Evolutionary conservation across 2,888 invertebrate genomes (phyloP), one percentile per base, ranked within the genome.

Genomic region (Pseudococcus jackbeardsleyi): DNA sequence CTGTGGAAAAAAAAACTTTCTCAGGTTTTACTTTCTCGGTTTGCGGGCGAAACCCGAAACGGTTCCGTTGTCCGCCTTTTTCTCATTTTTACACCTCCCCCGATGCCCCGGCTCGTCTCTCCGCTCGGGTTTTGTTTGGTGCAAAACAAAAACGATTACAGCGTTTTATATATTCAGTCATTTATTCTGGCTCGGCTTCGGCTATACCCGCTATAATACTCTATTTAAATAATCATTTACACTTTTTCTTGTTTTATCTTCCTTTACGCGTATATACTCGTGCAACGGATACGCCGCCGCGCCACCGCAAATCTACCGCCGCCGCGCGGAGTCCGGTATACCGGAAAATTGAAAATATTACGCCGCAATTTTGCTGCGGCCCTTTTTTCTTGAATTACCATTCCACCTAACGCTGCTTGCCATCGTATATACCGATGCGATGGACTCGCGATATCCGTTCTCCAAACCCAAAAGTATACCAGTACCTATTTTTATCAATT

Each of bases 121-220:
- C 19, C 15, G n/a, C 68, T 33, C 33, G 15, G 2, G 12, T 72
- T 72, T 33, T 72, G n/a, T 33, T 12, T 72, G 4, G 72, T 33
- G 15, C 4, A 72, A 72, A 72, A 72, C 46, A 46, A 46, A 82
- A 82, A 82, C 79, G 26, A 82, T 82, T 82, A 42, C 79, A 82
- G 11, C 42, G 79, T 82, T 82, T 82, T 82, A 82, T 82, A 82
- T 82, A 82, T 82, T 82, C 79, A 82, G 79, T 82, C 79, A 82
- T 82, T 82, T 82, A 82, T 82, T 82, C 46, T 46, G 33, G n/a
- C 59, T 1, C 19, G 3, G 46, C 46, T 82, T 42, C 46, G 42
- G 77, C n/a, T 77, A 77, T 77, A 77, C 54, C n/a, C 54, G 54
- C 54, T 42, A 19, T 82, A 82, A 82, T 82, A 46, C 33, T 82